phyloP scores from a whole-genome alignment of 2,797 vertebrate species.

The Phalanger gymnotis region DNA sequence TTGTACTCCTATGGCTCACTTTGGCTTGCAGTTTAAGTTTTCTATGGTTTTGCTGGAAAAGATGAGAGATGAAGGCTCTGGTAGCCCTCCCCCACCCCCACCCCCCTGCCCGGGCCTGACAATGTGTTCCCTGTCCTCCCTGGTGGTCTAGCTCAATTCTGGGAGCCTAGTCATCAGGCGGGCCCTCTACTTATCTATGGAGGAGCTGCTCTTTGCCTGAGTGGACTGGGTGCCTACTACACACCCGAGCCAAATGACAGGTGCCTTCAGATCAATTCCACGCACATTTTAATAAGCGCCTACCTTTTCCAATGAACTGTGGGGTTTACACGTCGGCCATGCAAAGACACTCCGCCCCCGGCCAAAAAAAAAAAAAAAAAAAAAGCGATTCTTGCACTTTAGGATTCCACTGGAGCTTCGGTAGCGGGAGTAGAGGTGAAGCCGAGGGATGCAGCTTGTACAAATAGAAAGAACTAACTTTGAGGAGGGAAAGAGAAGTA shows the following conservation, averaged over 20 bases:
- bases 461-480: background rate
- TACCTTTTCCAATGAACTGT: background rate
- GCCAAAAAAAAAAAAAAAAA: no score
- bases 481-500: background rate
- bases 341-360: no score
- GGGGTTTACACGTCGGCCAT: background rate
- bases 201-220: no score
- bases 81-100: no score
- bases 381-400: background rate
- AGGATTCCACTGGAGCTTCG: no score
- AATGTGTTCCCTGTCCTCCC: background rate
- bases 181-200: background rate
- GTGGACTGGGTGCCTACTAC: no score
- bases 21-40: background rate
- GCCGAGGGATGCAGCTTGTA: background rate
- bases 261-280: background rate
- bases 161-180: background rate
- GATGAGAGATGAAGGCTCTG: no score
- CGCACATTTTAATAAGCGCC: background rate
- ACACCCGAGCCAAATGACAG: background rate
- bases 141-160: no score
- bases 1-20: background rate
- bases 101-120: background rate
- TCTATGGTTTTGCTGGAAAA: background rate
- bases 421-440: no score